Evolutionary conservation across 2,888 invertebrate genomes (phyloP).

Genomic region (Pasiphila rectangulata): DNA sequence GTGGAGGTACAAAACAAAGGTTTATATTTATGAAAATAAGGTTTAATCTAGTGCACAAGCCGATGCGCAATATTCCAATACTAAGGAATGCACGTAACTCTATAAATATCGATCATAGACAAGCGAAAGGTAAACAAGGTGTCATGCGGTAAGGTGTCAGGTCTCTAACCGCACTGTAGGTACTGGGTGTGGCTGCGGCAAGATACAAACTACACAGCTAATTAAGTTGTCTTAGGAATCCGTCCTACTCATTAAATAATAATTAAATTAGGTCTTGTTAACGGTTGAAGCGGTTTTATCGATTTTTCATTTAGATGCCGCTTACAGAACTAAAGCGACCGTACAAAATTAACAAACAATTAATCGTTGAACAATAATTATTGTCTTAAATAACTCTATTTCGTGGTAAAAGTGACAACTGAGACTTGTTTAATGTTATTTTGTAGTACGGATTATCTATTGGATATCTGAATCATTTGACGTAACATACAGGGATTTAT

Average conservation of each 20-base stretch:
- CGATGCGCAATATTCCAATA: no score
- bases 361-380: no score
- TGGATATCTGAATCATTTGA: not conserved
- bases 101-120: not conserved
- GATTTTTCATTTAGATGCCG: no score
- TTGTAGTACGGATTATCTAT: not conserved
- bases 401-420: no score
- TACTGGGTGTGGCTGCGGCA: conserved; percentile 12
- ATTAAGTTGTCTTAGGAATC: conserved; percentile 18
- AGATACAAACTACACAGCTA: conserved; percentile 13
- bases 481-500: no score
- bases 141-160: conserved; percentile 17
- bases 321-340: no score
- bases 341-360: no score
- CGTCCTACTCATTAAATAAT: not conserved
- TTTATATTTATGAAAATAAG: not conserved
- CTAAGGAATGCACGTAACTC: no score
- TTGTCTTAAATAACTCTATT: no score
- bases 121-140: conserved; percentile 11
- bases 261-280: not conserved
- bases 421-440: no score
- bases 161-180: conserved; percentile 13
- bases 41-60: not conserved
- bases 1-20: not conserved
- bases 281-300: not conserved